Base-by-base conservation (phyloP, 1,140 invertebrate genomes). In the Drosophila virilis region DNA sequence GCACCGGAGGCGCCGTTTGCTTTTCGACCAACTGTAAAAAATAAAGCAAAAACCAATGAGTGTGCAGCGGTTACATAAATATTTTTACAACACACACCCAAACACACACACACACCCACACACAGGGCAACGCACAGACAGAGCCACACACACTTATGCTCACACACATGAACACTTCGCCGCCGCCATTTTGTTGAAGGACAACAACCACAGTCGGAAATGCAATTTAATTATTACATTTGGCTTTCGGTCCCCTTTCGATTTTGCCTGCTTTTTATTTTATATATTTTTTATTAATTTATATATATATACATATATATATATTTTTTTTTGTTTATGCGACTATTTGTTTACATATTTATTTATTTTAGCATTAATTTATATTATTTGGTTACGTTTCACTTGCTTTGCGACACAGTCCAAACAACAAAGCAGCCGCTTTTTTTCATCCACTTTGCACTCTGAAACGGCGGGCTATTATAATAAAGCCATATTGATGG, bases 151-250 rank as follows among this genome's bases (percentile, higher is more conserved):
- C 4, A 5, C 22, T 22, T 22, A 22, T 4, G 2, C 22, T 22
- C 22, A 22, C 22, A 28, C 22, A 28, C 22, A 28, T 28, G 22
- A 50, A 59, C 17, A 42, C 17, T 35, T 12, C 10, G 35, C 51
- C 50, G 69, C 62, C 84, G 84, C 84, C 84, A 88, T 89, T 89
- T 89, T 80, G 84, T 89, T 78, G 79, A 42, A 57, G 65, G 15
- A 61, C 58, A 54, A 55, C 65, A 57, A 74, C 83, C 80, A 73
- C 84, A 89, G 79, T 89, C 84, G 71, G 76, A 79, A 89, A 88
- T 89, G 83, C 80, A 88, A 89, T 88, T 88, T 88, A 89, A 88
- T 88, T 88, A 88, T 88, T 84, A 88, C 77, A 88, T 88, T 85
- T 80, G 79, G 61, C 75, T 70, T 69, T 84, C 72, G 50, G 61